Conservation (phyloP, 2,888 invertebrate genomes). For the Thyatira batis region DNA sequence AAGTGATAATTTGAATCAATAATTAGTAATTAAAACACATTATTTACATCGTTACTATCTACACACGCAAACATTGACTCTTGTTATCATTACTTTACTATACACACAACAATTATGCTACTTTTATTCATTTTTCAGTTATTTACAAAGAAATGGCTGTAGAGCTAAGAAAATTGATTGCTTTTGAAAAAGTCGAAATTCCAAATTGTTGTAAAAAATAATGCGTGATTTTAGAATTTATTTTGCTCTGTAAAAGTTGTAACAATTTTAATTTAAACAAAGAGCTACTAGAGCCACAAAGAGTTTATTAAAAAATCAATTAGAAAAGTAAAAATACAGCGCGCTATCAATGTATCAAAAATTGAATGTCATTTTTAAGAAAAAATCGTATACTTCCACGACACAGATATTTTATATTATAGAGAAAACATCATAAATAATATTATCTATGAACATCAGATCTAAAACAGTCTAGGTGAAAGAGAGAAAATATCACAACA, state of each 20-base stretch:
- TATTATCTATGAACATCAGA: not conserved
- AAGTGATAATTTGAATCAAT: not conserved
- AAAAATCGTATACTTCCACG: not conserved
- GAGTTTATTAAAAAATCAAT: too few species aligned
- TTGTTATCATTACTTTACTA: constrained; percentile 67
- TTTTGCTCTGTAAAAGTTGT: too few species aligned
- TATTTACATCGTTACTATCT: constrained; percentile 58
- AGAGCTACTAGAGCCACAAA: too few species aligned
- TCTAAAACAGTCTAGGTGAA: constrained; percentile 19
- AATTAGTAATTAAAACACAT: not conserved
- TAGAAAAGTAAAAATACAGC: too few species aligned
- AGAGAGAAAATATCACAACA: constrained; percentile 46
- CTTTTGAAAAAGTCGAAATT: not conserved
- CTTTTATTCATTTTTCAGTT: constrained; percentile 67
- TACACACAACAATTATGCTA: constrained; percentile 76
- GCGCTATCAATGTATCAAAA: too few species aligned
- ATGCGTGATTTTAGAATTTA: too few species aligned
- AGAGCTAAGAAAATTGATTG: not conserved
- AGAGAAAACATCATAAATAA: not conserved
- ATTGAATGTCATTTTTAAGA: too few species aligned
- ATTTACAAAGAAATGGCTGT: constrained; percentile 52
- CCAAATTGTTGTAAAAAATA: too few species aligned
- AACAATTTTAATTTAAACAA: too few species aligned
- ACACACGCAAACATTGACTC: constrained; percentile 78
- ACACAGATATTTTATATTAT: not conserved